A percentile compares a stretch with the other conserved stretches of the same genome.
Conservation (phyloP, 1,140 invertebrate genomes). For the Camponotus floridanus region DNA sequence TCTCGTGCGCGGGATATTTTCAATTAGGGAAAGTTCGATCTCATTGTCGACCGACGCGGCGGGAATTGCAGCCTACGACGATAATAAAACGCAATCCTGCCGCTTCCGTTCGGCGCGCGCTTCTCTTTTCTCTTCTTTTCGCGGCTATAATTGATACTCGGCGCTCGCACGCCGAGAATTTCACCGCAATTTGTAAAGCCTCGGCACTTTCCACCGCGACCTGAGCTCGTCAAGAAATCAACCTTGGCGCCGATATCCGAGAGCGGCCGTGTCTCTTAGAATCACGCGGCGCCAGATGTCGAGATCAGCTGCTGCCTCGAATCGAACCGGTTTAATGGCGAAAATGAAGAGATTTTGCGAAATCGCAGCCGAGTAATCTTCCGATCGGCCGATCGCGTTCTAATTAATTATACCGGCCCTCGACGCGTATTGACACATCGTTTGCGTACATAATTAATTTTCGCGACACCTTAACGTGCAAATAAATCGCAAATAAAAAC, state of each 20-base stretch:
- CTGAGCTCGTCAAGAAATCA: conserved; percentile 55
- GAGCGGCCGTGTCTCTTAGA: conserved; percentile 36
- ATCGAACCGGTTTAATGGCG: conserved; percentile 41
- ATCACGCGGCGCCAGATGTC: conserved; percentile 63
- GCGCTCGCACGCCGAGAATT: conserved; percentile 55
- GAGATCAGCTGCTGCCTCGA: conserved; percentile 63
- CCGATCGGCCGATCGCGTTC: background rate
- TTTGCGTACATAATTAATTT: conserved; percentile 28
- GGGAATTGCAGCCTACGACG: background rate
- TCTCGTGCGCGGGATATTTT: conserved; percentile 62
- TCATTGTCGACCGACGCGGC: conserved; percentile 5
- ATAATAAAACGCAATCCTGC: conserved; percentile 46
- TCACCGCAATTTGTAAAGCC: conserved; percentile 17
- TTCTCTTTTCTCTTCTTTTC: conserved; percentile 29
- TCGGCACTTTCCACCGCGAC: conserved; percentile 68
- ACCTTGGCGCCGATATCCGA: conserved; percentile 74
- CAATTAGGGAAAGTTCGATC: conserved; percentile 73
- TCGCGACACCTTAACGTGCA: conserved; percentile 3
- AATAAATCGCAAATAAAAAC: conserved; percentile 4
- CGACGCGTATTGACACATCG: conserved; percentile 26
- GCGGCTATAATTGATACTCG: conserved; percentile 62
- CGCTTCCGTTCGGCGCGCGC: conserved; percentile 12
- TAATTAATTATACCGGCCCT: conserved; percentile 9
- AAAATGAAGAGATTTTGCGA: background rate
- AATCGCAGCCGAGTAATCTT: background rate